Percentiles rank a stretch among this genome's conserved stretches.
Conservation (phyloP, 2,113 vertebrate genomes). For the Manacus vitellinus region DNA sequence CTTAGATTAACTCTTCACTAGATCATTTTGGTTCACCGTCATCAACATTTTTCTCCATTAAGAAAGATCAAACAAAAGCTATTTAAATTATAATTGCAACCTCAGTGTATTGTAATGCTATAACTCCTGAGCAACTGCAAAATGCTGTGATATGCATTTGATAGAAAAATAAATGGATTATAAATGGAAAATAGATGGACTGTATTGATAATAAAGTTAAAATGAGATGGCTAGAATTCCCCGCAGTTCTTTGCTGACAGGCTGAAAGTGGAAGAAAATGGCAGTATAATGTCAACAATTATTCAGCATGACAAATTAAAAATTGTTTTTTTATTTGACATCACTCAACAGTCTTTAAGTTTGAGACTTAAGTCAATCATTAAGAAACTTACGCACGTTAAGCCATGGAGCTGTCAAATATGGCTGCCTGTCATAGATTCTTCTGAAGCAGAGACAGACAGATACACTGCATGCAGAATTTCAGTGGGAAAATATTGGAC, state of each 20-base stretch:
- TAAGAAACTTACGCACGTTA: background rate
- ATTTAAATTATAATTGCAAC: background rate
- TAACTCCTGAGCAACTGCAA: background rate
- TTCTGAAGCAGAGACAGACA: background rate
- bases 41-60: background rate
- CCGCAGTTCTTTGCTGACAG: background rate
- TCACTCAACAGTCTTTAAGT: background rate
- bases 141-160: conserved; percentile 20
- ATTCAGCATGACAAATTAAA: conserved; percentile 40
- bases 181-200: background rate
- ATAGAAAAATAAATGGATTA: background rate
- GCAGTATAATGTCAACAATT: conserved; percentile 25
- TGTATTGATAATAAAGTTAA: conserved; percentile 25
- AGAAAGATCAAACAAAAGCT: background rate
- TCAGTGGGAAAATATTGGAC: background rate
- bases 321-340: conserved; percentile 41
- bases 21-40: background rate
- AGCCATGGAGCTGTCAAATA: conserved; percentile 16
- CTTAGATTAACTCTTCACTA: background rate
- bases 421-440: background rate
- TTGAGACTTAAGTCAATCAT: conserved; percentile 1
- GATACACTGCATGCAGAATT: background rate
- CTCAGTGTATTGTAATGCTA: background rate
- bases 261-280: conserved; percentile 32
- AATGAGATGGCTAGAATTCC: conserved; percentile 17